Conservation (phyloP, 2,888 invertebrate species). For the Euplexia lucipara region DNA sequence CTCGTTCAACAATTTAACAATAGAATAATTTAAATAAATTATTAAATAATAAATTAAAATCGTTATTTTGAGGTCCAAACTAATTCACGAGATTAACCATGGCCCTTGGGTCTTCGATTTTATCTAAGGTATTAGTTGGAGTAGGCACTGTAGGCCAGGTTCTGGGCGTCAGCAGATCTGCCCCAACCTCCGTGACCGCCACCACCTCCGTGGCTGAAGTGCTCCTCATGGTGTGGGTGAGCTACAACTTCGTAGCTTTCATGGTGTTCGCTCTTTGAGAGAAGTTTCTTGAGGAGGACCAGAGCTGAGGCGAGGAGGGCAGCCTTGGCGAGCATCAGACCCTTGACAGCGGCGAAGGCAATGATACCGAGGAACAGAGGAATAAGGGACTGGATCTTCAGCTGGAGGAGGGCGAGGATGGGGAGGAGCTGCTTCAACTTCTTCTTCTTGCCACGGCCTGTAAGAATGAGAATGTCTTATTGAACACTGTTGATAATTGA, state of each 20-base stretch:
- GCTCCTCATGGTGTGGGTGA: constrained; percentile 92
- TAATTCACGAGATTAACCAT: constrained; percentile 74
- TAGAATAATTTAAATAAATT: constrained; percentile 85
- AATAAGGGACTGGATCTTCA: constrained; percentile 95
- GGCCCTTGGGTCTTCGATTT: constrained; percentile 64
- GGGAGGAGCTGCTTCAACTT: constrained; percentile 94
- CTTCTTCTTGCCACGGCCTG: constrained; percentile 96
- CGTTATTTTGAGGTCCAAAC: constrained; percentile 84
- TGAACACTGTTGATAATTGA: constrained; percentile 1
- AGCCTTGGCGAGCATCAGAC: constrained; percentile 95
- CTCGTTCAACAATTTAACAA: constrained; percentile 75
- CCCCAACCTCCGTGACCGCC: constrained; percentile 92
- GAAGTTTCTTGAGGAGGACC: constrained; percentile 92
- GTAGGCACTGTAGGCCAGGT: constrained; percentile 94
- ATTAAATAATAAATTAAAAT: constrained; percentile 86
- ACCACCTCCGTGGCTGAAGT: constrained; percentile 89
- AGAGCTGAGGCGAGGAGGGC: constrained; percentile 94
- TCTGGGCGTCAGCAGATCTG: constrained; percentile 92
- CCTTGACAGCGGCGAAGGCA: constrained; percentile 96
- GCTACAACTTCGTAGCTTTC: constrained; percentile 95
- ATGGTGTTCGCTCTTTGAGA: constrained; percentile 92
- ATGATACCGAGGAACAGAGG: constrained; percentile 94
- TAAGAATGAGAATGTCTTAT: constrained; percentile 61
- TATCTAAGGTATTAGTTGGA: constrained; percentile 84
- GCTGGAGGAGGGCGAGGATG: constrained; percentile 94